Percentiles rank a stretch among this genome's conserved stretches.
phyloP scores from a whole-genome alignment of 2,797 vertebrate genomes.

The Hippoglossus hippoglossus region DNA sequence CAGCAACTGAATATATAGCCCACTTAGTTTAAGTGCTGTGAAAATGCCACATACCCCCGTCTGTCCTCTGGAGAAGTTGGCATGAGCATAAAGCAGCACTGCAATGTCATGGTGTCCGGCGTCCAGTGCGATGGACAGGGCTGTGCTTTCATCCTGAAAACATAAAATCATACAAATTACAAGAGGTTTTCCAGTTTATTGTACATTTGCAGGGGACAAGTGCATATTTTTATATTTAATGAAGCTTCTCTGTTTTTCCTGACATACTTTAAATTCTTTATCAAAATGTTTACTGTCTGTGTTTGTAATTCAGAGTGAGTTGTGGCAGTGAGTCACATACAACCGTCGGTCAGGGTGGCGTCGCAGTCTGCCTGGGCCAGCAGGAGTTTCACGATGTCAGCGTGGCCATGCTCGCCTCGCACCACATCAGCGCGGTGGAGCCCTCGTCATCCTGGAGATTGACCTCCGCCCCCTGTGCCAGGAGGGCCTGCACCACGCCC shows the following conservation, averaged over 20 bases:
- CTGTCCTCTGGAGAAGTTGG: conserved; percentile 93
- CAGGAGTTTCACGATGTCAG: conserved; percentile 92
- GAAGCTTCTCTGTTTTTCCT: background rate
- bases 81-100: conserved; percentile 94
- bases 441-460: conserved; percentile 97
- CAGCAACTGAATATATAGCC: background rate
- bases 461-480: conserved; percentile 91
- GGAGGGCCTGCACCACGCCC: conserved; percentile 94
- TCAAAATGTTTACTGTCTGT: background rate
- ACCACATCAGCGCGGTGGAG: conserved; percentile 97
- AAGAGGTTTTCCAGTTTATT: conserved; percentile 1
- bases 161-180: conserved; percentile 18
- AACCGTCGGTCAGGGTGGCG: conserved; percentile 90
- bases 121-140: conserved; percentile 95
- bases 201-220: background rate
- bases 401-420: conserved; percentile 96
- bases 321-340: conserved; percentile 80
- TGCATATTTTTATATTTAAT: too few species aligned
- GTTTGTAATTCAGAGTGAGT: background rate
- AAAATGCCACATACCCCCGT: conserved; percentile 83
- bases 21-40: conserved; percentile 3
- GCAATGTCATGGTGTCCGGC: conserved; percentile 97
- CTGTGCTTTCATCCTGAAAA: conserved; percentile 93
- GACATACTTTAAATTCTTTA: background rate
- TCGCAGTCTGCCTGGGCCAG: conserved; percentile 91